Evolutionary conservation across 2,113 vertebrate species (phyloP).

Genomic region (Corythaeola cristata): DNA sequence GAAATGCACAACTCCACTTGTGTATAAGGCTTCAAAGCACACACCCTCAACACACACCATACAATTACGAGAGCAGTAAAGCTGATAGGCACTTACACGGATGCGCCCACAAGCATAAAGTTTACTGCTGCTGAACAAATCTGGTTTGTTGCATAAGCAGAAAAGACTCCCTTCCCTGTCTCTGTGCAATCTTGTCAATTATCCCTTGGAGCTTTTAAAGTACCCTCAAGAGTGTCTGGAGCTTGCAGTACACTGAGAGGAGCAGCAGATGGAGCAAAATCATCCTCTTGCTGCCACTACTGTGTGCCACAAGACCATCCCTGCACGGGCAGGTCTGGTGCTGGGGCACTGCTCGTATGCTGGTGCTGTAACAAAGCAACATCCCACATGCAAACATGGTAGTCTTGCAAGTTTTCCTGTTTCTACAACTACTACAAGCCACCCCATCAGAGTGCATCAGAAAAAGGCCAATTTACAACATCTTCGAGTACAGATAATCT

Average conservation of each 20-base stretch:
- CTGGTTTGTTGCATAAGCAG: background rate
- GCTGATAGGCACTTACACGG: rapidly evolving
- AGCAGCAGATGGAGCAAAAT: constrained; percentile 41
- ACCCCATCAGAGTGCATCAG: background rate
- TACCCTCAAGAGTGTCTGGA: rapidly evolving
- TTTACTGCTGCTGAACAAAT: background rate
- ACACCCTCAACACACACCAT: rapidly evolving
- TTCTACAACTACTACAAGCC: background rate
- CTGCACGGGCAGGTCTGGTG: background rate
- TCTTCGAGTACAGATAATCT: background rate
- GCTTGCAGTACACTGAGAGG: background rate
- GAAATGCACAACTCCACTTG: background rate
- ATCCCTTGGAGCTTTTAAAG: background rate
- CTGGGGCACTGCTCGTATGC: background rate
- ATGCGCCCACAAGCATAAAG: background rate
- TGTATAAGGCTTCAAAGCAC: background rate
- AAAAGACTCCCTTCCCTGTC: background rate
- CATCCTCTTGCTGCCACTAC: background rate
- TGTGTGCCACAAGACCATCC: background rate
- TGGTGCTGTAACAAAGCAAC: background rate
- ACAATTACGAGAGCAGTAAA: background rate
- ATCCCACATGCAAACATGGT: background rate
- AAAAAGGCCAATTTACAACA: background rate
- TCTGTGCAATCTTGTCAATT: background rate
- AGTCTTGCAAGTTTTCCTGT: background rate